Percentiles rank a stretch among this genome's conserved stretches.
Conservation (phyloP, 2,888 invertebrate genomes). For the Plutella xylostella region DNA sequence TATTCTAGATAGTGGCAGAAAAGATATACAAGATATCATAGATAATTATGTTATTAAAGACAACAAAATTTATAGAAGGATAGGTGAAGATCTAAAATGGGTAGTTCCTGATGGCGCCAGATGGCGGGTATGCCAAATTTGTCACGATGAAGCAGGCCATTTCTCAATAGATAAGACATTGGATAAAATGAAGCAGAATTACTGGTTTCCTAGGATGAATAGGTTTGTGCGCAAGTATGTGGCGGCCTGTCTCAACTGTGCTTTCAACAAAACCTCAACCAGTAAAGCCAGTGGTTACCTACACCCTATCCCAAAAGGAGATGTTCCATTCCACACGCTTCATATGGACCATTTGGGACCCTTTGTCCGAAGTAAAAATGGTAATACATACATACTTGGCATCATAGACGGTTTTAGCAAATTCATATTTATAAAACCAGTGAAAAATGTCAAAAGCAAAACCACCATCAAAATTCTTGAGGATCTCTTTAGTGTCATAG, state of each 20-base stretch:
- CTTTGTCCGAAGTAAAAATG: slow-evolving; percentile 13
- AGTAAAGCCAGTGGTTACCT: slow-evolving; percentile 5
- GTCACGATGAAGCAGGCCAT: too few relatives aligned
- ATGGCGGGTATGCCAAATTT: slow-evolving; percentile 19
- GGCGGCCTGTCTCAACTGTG: slow-evolving; percentile 18
- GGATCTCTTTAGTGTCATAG: slow-evolving; percentile 5
- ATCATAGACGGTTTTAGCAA: slow-evolving; percentile 17
- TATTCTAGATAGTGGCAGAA: slow-evolving; percentile 1
- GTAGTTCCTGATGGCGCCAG: slow-evolving; percentile 20
- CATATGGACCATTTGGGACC: slow-evolving; percentile 17
- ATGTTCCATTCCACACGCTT: slow-evolving; percentile 8
- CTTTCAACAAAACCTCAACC: slow-evolving; percentile 14
- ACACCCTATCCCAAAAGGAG: slow-evolving; percentile 13
- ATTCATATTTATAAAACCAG: slow-evolving; percentile 10
- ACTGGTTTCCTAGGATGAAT: slow-evolving; percentile 15
- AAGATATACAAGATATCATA: slow-evolving; percentile 1
- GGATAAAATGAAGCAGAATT: slow-evolving; percentile 12
- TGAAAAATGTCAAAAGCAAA: slow-evolving; percentile 8
- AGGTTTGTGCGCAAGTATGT: slow-evolving; percentile 17
- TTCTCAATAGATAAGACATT: slow-evolving; percentile 14
- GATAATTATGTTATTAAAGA: slow-evolving; percentile 1
- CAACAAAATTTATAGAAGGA: too few relatives aligned
- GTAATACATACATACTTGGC: slow-evolving; percentile 17
- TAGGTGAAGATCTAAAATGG: slow-evolving; percentile 19
- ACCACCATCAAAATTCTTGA: slow-evolving; percentile 10